Evolutionary conservation across 2,113 vertebrate species (phyloP).

Genomic region (Oncorhynchus kisutch): DNA sequence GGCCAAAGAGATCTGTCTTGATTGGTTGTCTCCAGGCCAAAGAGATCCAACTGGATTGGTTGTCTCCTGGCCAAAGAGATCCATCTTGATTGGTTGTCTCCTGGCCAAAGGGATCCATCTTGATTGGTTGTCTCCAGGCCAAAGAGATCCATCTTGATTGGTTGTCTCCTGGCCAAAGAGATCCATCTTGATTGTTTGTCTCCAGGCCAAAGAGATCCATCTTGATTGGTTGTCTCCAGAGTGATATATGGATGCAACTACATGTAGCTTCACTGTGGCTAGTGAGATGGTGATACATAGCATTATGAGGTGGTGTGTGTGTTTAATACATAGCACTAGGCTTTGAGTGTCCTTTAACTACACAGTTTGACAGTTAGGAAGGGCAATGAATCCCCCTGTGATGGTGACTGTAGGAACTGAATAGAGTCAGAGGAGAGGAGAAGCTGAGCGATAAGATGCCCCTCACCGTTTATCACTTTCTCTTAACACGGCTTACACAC

Average conservation of each 20-base stretch:
- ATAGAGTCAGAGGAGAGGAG: conserved; percentile 44
- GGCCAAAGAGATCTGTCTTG: too few species aligned
- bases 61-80: too few species aligned
- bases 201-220: too few species aligned
- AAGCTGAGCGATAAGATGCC: conserved; percentile 17
- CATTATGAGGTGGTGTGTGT: conserved; percentile 48
- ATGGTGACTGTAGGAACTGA: conserved; percentile 21
- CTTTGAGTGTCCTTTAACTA: conserved; percentile 72
- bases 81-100: too few species aligned
- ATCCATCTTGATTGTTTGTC: too few species aligned
- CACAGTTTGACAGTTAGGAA: conserved; percentile 64
- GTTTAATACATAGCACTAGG: conserved; percentile 1
- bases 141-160: too few species aligned
- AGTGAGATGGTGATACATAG: conserved; percentile 70
- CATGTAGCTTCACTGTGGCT: conserved; percentile 57
- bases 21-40: too few species aligned
- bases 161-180: too few species aligned
- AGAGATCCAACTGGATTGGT: too few species aligned
- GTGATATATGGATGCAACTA: conserved; percentile 74
- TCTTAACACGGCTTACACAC: conserved; percentile 52
- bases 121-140: too few species aligned
- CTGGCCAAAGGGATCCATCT: too few species aligned
- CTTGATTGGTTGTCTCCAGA: conserved; percentile 39
- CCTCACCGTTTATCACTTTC: conserved; percentile 65
- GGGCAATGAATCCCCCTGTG: conserved; percentile 61